Base-by-base conservation (phyloP, 2,113 vertebrate genomes). In the Colossoma macropomum region DNA sequence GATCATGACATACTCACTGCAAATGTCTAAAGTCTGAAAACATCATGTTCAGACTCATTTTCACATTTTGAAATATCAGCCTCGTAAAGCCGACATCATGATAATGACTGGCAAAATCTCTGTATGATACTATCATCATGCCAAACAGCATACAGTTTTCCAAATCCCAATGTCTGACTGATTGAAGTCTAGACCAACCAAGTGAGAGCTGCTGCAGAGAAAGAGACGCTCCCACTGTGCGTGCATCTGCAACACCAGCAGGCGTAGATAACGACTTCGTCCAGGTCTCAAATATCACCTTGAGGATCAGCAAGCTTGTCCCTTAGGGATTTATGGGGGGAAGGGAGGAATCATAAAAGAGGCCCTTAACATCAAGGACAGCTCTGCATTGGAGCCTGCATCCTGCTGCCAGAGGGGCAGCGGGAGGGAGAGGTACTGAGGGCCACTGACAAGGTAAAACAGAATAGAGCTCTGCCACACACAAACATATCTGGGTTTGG, bases 281-380 rank as follows among this genome's bases (percentile, higher is more conserved):
- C 76, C 71, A 21, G 15, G 65, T 85, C 69, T 54, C 68, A 56
- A 80, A 87, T 21, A 84, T 79, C 80, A 70, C 81, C 84, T 86
- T 80, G 82, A 75, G 38, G 75, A 74, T 77, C 45, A 75, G 60
- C 60, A 76, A 77, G 80, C 52, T 54, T 4, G n/a, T 38, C 28
- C 30, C 65, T 10, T 28, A 48, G 62, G 28, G 48, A 80, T 86
- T 87, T 85, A 89, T 62, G 12, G 38, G 17, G 16, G 32, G 54
- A 19, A 27, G n/a, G 6, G 34, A 81, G 50, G 11, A 11, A 28
- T 86, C 32, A 50, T 85, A 87, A 88, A 80, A 63, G 2, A 78
- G 54, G 21, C 41, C 52, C 65, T n/a, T 45, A 38, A 82, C 41
- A 68, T 48, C n/a, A 66, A n/a, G 34, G 62, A 75, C 38, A 52